Conservation (phyloP, 2,888 invertebrate genomes). For the Eupithecia dodoneata region DNA sequence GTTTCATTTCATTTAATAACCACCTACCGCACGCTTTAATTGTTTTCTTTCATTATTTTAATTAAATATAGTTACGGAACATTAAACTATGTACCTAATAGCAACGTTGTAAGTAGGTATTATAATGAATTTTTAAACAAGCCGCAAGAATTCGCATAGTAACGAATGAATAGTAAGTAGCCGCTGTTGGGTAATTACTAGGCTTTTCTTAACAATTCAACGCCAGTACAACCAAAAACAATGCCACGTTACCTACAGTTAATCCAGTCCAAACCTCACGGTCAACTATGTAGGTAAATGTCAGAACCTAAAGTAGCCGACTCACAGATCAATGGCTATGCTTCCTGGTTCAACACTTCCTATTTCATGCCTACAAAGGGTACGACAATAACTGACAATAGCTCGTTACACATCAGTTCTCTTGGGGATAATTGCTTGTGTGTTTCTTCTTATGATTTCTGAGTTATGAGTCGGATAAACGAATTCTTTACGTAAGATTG, state of each 20-base stretch:
- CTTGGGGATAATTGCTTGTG: slow-evolving; percentile 6
- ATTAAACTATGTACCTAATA: neutral
- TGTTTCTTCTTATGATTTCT: neutral
- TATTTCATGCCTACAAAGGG: slow-evolving; percentile 33
- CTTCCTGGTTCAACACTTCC: slow-evolving; percentile 59
- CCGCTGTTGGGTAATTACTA: neutral
- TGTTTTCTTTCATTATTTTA: neutral
- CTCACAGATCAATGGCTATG: slow-evolving; percentile 48
- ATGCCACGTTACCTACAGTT: slow-evolving; percentile 47
- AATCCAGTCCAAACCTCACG: slow-evolving; percentile 69
- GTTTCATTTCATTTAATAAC: neutral
- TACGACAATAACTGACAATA: slow-evolving; percentile 32
- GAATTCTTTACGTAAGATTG: slow-evolving; percentile 21
- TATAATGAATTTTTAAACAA: neutral
- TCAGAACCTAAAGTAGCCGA: slow-evolving; percentile 53
- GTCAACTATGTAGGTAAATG: slow-evolving; percentile 67
- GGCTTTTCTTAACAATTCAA: neutral
- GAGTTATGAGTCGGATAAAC: slow-evolving; percentile 9
- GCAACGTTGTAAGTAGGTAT: neutral
- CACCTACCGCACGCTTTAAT: neutral
- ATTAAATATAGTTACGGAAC: neutral
- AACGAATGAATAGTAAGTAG: neutral
- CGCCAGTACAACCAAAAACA: neutral
- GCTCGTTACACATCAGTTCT: slow-evolving; percentile 12
- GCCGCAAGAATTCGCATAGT: neutral